These are phyloP conservation scores for Drosophila orena DNA, from an alignment of 1,140 invertebrate genomes.

Conservation along the genomic window DNA sequence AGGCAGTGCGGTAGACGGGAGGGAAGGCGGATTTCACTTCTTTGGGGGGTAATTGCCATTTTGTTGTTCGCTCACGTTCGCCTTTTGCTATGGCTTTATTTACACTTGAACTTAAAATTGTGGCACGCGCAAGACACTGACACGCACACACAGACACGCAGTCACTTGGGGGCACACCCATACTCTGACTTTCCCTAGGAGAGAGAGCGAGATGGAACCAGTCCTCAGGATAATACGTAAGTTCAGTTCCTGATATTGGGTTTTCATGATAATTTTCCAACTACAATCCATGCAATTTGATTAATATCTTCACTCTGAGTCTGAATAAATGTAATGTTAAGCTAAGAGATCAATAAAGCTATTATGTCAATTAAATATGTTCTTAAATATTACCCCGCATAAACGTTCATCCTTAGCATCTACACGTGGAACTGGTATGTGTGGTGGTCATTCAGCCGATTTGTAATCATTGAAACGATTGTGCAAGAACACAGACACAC, in stretches of 20 bases:
- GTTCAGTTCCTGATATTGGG: not conserved
- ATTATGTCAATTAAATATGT: no score
- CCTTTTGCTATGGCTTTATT: constrained; percentile 63
- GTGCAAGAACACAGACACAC: constrained; percentile 8
- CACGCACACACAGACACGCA: constrained; percentile 10
- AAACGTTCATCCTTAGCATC: not conserved
- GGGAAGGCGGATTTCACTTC: not conserved
- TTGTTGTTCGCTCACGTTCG: constrained; percentile 58
- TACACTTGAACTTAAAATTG: constrained; percentile 73
- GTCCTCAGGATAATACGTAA: constrained; percentile 1
- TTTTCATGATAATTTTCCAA: not conserved
- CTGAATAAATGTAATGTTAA: no score
- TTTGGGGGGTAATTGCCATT: constrained; percentile 68
- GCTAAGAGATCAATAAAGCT: no score
- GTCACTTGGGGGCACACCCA: constrained; percentile 4
- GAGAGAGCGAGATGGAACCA: not conserved
- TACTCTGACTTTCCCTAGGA: not conserved
- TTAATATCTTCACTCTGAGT: no score
- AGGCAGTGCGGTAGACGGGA: not conserved
- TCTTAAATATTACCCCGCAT: not conserved
- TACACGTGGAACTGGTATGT: not conserved
- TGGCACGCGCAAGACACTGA: constrained; percentile 38
- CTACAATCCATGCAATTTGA: no score
- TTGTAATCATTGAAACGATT: constrained; percentile 52
- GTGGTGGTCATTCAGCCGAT: constrained; percentile 30